Evolutionary conservation across 92 coral and sea anemone genomes (phyloP).

Genomic region (Heliopora coerulea): DNA sequence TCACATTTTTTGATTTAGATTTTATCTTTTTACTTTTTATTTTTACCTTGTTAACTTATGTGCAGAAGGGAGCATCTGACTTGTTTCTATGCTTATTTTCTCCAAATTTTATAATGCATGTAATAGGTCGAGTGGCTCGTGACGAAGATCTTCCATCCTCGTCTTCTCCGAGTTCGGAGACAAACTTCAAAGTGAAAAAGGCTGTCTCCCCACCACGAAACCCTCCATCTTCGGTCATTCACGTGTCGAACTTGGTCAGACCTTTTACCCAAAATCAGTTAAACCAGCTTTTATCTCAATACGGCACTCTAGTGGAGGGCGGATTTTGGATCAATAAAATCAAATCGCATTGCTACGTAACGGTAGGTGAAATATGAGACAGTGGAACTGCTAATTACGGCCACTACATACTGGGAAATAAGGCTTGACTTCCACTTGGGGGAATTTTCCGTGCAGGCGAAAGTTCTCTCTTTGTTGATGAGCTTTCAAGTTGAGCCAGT

Average conservation of each 20-base stretch:
- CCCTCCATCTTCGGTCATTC: conserved; percentile 67
- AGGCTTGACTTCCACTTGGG: too few species aligned
- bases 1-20: too few species aligned
- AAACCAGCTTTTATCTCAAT: conserved; percentile 69
- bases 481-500: too few species aligned
- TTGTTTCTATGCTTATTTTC: neutral
- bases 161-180: conserved; percentile 40
- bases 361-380: conserved; percentile 50
- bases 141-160: conserved; percentile 11
- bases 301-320: conserved; percentile 68
- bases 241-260: conserved; percentile 82
- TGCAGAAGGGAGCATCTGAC: too few species aligned
- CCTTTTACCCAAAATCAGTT: conserved; percentile 89
- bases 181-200: conserved; percentile 56
- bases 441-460: too few species aligned
- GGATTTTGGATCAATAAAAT: conserved; percentile 98
- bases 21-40: too few species aligned
- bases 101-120: neutral
- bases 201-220: conserved; percentile 79
- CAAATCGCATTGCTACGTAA: conserved; percentile 91
- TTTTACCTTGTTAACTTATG: too few species aligned
- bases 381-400: neutral
- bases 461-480: too few species aligned
- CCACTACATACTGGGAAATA: too few species aligned
- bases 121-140: conserved; percentile 13